Conservation (phyloP, 2,888 invertebrate genomes). For the Meta bourneti region DNA sequence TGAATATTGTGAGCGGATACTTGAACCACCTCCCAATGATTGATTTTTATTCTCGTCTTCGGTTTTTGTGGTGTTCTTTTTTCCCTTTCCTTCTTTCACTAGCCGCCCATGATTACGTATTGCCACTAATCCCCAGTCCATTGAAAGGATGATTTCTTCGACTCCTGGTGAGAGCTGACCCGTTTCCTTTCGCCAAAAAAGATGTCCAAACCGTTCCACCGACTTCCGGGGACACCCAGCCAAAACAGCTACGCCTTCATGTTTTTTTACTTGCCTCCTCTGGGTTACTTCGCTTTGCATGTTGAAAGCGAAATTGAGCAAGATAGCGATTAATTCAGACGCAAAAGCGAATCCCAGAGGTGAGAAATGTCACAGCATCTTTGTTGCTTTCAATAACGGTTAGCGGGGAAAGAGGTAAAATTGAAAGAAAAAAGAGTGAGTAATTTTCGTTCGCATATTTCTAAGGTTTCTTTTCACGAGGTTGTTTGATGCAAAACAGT, state of each 20-base stretch:
- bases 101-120: background rate
- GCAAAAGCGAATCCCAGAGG: background rate
- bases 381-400: background rate
- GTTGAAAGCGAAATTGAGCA: background rate
- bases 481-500: too few relatives aligned
- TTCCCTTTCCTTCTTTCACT: background rate
- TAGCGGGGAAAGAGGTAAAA: too few relatives aligned
- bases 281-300: background rate
- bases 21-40: conserved; percentile 29
- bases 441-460: too few relatives aligned
- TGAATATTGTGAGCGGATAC: background rate
- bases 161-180: conserved; percentile 58
- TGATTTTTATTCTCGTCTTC: conserved; percentile 7
- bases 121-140: background rate
- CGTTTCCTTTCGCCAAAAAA: conserved; percentile 20
- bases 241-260: background rate
- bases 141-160: conserved; percentile 2
- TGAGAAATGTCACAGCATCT: background rate
- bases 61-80: background rate
- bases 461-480: too few relatives aligned
- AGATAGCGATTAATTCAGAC: background rate
- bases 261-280: background rate
- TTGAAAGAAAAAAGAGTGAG: too few relatives aligned
- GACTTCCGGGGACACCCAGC: background rate
- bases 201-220: background rate